Evolutionary conservation across 1,140 invertebrate species (phyloP).

Genomic region (Drosophila kepulauana): DNA sequence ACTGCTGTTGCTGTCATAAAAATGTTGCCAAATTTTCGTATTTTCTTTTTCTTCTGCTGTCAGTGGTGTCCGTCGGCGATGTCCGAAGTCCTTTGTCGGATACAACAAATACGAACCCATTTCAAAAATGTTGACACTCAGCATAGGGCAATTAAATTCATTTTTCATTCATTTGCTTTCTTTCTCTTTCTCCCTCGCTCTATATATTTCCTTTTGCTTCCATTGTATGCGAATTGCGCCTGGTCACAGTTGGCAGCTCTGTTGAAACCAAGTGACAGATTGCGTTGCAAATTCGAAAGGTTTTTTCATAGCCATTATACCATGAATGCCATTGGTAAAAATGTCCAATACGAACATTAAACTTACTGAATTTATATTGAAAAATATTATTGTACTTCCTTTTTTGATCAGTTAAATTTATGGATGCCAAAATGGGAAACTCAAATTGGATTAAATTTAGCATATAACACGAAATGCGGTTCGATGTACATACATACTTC

Average conservation of each 20-base stretch:
- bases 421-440: neutral
- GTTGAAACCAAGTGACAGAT: slow-evolving; percentile 80
- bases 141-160: slow-evolving; percentile 83
- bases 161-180: slow-evolving; percentile 74
- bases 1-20: slow-evolving; percentile 82
- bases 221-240: slow-evolving; percentile 22
- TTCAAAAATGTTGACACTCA: slow-evolving; percentile 82
- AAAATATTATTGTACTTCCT: neutral
- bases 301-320: slow-evolving; percentile 46
- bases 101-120: slow-evolving; percentile 69
- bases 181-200: neutral
- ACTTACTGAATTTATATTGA: slow-evolving; percentile 15
- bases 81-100: slow-evolving; percentile 42
- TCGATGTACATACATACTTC: no score
- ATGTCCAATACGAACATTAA: slow-evolving; percentile 21
- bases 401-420: slow-evolving; percentile 8
- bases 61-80: slow-evolving; percentile 6
- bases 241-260: slow-evolving; percentile 75
- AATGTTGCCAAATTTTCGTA: slow-evolving; percentile 66
- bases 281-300: slow-evolving; percentile 76
- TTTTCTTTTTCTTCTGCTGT: slow-evolving; percentile 37
- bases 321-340: slow-evolving; percentile 12
- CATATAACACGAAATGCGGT: neutral
- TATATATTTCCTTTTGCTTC: neutral
- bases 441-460: neutral